Conservation (phyloP, 1,140 invertebrate species). For the Drosophila ficusphila region DNA sequence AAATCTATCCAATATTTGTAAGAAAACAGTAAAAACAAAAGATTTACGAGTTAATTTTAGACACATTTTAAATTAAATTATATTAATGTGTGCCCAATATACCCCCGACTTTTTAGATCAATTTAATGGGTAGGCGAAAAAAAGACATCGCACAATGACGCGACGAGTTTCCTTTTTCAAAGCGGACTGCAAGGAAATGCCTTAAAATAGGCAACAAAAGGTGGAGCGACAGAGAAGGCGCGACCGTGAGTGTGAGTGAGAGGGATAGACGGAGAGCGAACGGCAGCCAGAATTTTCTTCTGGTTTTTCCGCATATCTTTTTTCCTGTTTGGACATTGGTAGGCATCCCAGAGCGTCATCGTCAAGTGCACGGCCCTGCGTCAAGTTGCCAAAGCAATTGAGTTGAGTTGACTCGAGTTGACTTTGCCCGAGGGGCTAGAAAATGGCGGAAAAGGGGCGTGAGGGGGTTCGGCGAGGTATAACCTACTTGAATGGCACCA, state of each 20-base stretch:
- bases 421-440: constrained; percentile 3
- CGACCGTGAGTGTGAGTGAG: not conserved
- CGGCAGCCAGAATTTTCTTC: constrained; percentile 1
- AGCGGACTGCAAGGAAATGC: constrained; percentile 36
- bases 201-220: constrained; percentile 45
- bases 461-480: not conserved
- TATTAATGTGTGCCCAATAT: not conserved
- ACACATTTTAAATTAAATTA: not conserved
- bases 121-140: not conserved
- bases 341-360: constrained; percentile 33
- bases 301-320: constrained; percentile 5
- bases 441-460: not conserved
- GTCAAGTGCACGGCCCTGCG: constrained; percentile 54
- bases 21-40: too few species aligned
- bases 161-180: constrained; percentile 48
- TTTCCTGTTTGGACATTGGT: constrained; percentile 2
- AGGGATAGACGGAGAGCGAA: not conserved
- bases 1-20: too few species aligned
- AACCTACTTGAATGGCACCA: not conserved
- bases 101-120: not conserved
- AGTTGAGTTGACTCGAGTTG: constrained; percentile 43
- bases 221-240: not conserved
- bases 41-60: too few species aligned
- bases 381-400: constrained; percentile 62
- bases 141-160: constrained; percentile 34